A percentile compares a stretch with the other conserved stretches of the same genome.
phyloP scores from a whole-genome alignment of 2,888 invertebrate genomes.

The Caenorhabditis sulstoni region DNA sequence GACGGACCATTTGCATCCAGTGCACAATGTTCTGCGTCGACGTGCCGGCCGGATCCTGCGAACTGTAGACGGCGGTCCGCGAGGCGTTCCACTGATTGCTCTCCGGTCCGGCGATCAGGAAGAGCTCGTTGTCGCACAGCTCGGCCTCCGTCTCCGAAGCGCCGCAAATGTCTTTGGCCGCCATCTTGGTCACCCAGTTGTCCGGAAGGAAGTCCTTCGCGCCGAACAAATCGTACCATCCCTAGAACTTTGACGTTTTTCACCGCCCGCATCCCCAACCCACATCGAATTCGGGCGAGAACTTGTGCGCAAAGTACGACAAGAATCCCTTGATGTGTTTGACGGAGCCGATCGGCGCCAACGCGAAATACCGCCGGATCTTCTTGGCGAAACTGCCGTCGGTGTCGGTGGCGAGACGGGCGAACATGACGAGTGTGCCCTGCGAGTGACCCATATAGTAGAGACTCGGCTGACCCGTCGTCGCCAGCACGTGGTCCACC shows the following conservation, averaged over 20 bases:
- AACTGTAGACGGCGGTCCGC: slow-evolving; percentile 80
- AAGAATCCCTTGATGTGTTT: slow-evolving; percentile 80
- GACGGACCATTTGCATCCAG: slow-evolving; percentile 81
- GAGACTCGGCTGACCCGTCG: slow-evolving; percentile 84
- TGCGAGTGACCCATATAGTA: slow-evolving; percentile 93
- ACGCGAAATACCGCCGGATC: slow-evolving; percentile 77
- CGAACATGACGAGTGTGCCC: slow-evolving; percentile 78
- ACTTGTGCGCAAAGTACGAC: slow-evolving; percentile 67
- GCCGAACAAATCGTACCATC: slow-evolving; percentile 81
- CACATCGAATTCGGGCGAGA: slow-evolving; percentile 69
- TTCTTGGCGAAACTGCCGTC: slow-evolving; percentile 72
- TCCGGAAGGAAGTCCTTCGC: slow-evolving; percentile 81
- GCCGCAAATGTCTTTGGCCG: slow-evolving; percentile 76
- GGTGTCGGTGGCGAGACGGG: slow-evolving; percentile 64
- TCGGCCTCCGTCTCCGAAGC: slow-evolving; percentile 51
- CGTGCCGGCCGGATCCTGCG: slow-evolving; percentile 82
- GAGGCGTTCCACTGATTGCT: slow-evolving; percentile 75
- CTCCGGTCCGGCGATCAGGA: slow-evolving; percentile 86
- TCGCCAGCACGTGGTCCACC: slow-evolving; percentile 85
- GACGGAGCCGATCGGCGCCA: slow-evolving; percentile 79
- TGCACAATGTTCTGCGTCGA: slow-evolving; percentile 82
- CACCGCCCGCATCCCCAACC: slow-evolving; percentile 12
- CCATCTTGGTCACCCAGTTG: slow-evolving; percentile 68
- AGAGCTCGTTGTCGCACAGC: slow-evolving; percentile 87
- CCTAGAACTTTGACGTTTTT: slow-evolving; percentile 58